Percentiles rank a stretch among this genome's conserved stretches.
Conservation (phyloP, 1,140 invertebrate species). For the Oryctes rhinoceros region DNA sequence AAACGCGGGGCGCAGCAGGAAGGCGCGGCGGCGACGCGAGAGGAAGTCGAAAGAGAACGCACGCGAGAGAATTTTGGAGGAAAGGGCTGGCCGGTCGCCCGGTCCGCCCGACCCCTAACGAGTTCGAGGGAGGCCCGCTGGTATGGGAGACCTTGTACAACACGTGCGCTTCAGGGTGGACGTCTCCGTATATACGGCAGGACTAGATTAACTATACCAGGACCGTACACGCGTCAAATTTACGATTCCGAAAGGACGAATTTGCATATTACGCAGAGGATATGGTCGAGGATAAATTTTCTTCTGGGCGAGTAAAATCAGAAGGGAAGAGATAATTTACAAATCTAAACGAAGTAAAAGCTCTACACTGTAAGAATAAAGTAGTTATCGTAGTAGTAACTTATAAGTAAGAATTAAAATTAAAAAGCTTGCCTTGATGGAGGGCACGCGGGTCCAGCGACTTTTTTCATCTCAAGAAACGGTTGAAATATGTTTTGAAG, state of each 20-base stretch:
- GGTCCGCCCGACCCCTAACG: slow-evolving; percentile 14
- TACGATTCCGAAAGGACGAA: neutral
- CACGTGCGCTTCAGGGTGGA: slow-evolving; percentile 51
- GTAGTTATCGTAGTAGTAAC: too few species aligned
- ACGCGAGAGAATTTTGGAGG: slow-evolving; percentile 22
- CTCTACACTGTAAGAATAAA: too few species aligned
- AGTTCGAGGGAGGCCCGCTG: neutral
- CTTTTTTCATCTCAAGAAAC: too few species aligned
- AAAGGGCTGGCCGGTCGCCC: slow-evolving; percentile 11
- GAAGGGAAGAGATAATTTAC: too few species aligned
- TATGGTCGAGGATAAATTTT: neutral
- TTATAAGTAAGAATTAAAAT: too few species aligned
- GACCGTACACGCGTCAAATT: slow-evolving; percentile 42
- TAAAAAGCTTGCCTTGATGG: too few species aligned
- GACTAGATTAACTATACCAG: slow-evolving; percentile 51
- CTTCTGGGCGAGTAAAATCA: too few species aligned
- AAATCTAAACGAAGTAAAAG: too few species aligned
- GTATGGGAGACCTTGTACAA: slow-evolving; percentile 48
- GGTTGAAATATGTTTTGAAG: too few species aligned
- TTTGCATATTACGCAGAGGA: slow-evolving; percentile 28
- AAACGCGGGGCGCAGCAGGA: neutral
- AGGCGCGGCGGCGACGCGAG: neutral
- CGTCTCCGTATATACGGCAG: slow-evolving; percentile 50
- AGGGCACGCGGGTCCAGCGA: too few species aligned
- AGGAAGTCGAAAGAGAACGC: slow-evolving; percentile 2